Percentiles rank a stretch among this genome's conserved stretches.
phyloP scores from a whole-genome alignment of 37 sponge, comb jelly and placozoan species.

The Amphimedon queenslandica region DNA sequence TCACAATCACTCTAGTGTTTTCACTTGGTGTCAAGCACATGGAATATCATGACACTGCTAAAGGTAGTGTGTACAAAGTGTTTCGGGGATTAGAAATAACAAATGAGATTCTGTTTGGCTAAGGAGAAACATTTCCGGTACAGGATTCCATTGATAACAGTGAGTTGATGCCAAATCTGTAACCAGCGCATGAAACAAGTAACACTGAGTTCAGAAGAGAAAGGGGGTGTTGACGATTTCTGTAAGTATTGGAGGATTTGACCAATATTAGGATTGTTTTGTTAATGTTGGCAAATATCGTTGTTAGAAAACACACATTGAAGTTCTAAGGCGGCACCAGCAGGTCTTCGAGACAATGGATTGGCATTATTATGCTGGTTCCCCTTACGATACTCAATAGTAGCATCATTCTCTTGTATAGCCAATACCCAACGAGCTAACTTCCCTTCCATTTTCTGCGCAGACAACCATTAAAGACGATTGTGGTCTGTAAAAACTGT shows the following conservation, averaged over 20 bases:
- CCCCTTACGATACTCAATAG: constrained; percentile 16
- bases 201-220: not conserved
- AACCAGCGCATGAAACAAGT: not conserved
- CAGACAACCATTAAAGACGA: constrained; percentile 18
- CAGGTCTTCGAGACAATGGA: constrained; percentile 18
- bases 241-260: too few relatives aligned
- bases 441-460: not conserved
- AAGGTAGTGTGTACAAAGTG: constrained; percentile 1
- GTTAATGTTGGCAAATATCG: too few relatives aligned
- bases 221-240: not conserved
- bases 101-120: not conserved
- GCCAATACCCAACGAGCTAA: constrained; percentile 19
- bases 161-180: constrained; percentile 9
- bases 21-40: not conserved
- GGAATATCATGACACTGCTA: constrained; percentile 19
- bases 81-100: constrained; percentile 13
- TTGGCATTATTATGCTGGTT: constrained; percentile 16
- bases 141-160: constrained; percentile 13
- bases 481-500: constrained; percentile 23
- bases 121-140: constrained; percentile 16
- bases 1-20: constrained; percentile 6
- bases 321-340: too few relatives aligned
- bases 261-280: too few relatives aligned
- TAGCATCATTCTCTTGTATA: constrained; percentile 17
- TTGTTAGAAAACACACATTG: not conserved